Evolutionary conservation across 2,888 invertebrate species (phyloP).

Genomic region (Metellina segmentata): DNA sequence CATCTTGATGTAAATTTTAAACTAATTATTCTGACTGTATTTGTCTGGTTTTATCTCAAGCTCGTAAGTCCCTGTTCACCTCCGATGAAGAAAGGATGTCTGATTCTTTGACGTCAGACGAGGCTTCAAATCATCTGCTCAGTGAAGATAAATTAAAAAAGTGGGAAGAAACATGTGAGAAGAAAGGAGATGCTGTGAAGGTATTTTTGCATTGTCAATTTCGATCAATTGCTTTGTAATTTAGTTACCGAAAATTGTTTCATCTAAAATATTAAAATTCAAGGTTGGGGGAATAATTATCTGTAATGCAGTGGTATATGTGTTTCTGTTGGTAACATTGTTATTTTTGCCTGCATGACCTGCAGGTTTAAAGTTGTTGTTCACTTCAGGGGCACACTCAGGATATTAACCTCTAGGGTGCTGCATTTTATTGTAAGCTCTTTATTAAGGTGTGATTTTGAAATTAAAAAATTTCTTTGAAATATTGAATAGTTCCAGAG

Average conservation of each 20-base stretch:
- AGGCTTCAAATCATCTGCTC: slow-evolving; percentile 52
- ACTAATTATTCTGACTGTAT: too few relatives aligned
- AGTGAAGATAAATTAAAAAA: slow-evolving; percentile 62
- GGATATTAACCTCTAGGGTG: too few relatives aligned
- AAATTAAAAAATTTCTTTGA: too few relatives aligned
- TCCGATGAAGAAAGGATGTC: slow-evolving; percentile 64
- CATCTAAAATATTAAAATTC: background rate
- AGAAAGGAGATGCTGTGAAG: slow-evolving; percentile 31
- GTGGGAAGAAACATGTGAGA: slow-evolving; percentile 51
- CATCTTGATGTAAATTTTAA: too few relatives aligned
- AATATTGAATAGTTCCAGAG: too few relatives aligned
- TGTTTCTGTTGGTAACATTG: background rate
- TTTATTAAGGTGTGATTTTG: too few relatives aligned
- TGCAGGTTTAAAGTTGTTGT: too few relatives aligned
- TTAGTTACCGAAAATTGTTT: too few relatives aligned
- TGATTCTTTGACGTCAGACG: slow-evolving; percentile 63
- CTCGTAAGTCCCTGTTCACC: slow-evolving; percentile 38
- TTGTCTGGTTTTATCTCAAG: slow-evolving; percentile 7
- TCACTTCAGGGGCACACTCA: too few relatives aligned
- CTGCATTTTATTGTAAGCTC: too few relatives aligned
- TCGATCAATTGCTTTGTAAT: too few relatives aligned
- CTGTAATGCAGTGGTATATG: background rate
- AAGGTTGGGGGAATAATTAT: background rate
- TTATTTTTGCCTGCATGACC: background rate
- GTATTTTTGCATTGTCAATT: background rate